phyloP scores from a whole-genome alignment of 2,888 invertebrate genomes.

The Siphlonurus alternatus region DNA sequence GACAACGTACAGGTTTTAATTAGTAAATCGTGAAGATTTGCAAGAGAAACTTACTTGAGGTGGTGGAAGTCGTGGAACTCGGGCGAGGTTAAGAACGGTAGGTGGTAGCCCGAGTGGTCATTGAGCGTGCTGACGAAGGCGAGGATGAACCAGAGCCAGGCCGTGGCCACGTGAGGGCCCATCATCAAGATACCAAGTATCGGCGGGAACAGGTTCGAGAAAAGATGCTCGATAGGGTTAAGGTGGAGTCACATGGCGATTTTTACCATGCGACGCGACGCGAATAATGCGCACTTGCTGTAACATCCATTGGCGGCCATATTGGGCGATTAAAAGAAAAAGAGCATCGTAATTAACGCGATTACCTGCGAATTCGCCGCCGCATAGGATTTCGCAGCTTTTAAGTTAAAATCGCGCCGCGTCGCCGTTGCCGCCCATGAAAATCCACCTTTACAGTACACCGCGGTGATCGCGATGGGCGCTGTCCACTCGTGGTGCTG shows the following conservation, averaged over 20 bases:
- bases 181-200: constrained; percentile 45
- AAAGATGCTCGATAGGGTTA: constrained; percentile 55
- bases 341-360: too few species aligned
- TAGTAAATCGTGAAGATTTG: neutral
- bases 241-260: too few species aligned
- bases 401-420: too few species aligned
- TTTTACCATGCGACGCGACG: too few species aligned
- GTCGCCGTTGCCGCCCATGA: too few species aligned
- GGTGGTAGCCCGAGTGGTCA: constrained; percentile 71
- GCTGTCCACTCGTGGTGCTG: constrained; percentile 80
- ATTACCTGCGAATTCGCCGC: too few species aligned
- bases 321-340: too few species aligned
- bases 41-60: constrained; percentile 42
- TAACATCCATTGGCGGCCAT: too few species aligned
- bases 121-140: constrained; percentile 64
- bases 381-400: too few species aligned
- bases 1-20: constrained; percentile 6
- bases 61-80: constrained; percentile 82
- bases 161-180: constrained; percentile 59
- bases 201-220: constrained; percentile 61
- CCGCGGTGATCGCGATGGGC: constrained; percentile 63
- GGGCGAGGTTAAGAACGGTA: constrained; percentile 70
- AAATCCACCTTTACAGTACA: too few species aligned
- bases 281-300: too few species aligned
- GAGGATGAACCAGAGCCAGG: constrained; percentile 61